These are phyloP conservation scores for Chionodraco myersi DNA, from an alignment of 2,113 vertebrate species.

Conservation along the genomic window DNA sequence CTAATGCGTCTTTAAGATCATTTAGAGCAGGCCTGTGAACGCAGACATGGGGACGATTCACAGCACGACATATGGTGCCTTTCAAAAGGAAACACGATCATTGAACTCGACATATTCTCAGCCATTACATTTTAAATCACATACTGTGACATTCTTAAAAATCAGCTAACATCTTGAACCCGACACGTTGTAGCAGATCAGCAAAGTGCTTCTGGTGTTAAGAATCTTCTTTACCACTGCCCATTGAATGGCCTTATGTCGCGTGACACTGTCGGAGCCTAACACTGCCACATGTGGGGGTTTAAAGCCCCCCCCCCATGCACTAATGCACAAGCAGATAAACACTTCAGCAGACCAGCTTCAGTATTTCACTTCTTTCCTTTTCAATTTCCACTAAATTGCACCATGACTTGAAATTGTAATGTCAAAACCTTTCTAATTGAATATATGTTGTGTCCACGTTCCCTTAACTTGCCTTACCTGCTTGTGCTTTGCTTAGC, in stretches of 20 bases:
- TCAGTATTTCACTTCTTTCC: not conserved
- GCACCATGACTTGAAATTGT: not conserved
- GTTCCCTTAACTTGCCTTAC: conserved; percentile 32
- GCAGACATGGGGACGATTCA: conserved; percentile 47
- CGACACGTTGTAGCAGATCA: not conserved
- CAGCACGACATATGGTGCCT: not conserved
- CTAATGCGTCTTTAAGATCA: conserved; percentile 22
- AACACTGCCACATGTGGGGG: conserved; percentile 17
- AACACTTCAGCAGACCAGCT: not conserved
- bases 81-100: not conserved
- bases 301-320: not conserved
- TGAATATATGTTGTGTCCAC: too few relatives aligned
- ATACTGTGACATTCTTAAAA: too few relatives aligned
- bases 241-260: conserved; percentile 28
- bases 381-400: not conserved
- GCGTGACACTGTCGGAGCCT: conserved; percentile 23
- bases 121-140: too few relatives aligned
- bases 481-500: not conserved
- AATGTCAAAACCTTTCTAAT: not conserved
- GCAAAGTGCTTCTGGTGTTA: not conserved
- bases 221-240: not conserved
- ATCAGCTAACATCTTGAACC: not conserved
- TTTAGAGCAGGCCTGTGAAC: conserved; percentile 33
- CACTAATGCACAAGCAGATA: not conserved
- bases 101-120: too few relatives aligned